Conservation (phyloP, 2,888 invertebrate genomes). For the Cylindroiulus punctatus region DNA sequence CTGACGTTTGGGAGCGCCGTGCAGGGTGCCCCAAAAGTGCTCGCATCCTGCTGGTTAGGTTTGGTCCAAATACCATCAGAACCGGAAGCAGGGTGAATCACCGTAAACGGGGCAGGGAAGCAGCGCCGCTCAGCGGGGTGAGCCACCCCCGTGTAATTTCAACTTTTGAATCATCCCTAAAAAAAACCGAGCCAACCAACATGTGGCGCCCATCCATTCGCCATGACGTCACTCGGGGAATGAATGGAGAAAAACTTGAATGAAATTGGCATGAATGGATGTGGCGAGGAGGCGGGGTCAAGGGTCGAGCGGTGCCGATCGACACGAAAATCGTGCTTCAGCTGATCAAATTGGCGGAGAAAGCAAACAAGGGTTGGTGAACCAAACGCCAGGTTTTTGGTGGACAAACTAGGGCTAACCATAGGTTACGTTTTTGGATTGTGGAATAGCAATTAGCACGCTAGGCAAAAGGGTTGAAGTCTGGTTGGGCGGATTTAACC, state of each 20-base stretch:
- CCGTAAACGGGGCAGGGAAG: background rate
- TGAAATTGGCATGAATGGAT: background rate
- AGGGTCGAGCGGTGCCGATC: background rate
- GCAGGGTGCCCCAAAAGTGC: background rate
- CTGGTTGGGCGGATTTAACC: background rate
- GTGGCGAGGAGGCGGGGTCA: background rate
- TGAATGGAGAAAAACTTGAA: conserved; percentile 6
- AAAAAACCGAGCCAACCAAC: background rate
- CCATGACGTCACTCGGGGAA: conserved; percentile 9
- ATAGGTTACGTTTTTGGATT: background rate
- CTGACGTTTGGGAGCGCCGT: background rate
- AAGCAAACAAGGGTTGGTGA: background rate
- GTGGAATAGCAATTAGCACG: background rate
- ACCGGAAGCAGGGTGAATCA: background rate
- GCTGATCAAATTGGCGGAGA: conserved; percentile 6
- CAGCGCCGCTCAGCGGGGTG: conserved; percentile 14
- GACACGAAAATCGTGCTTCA: background rate
- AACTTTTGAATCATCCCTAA: conserved; percentile 35
- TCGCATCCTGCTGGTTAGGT: background rate
- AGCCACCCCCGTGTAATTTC: background rate
- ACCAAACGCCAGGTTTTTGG: background rate
- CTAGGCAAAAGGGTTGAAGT: background rate
- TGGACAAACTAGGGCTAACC: background rate
- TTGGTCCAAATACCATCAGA: background rate
- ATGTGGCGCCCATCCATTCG: conserved; percentile 34